Conservation (phyloP, 1,140 invertebrate species). For the Heliconius hermathena region DNA sequence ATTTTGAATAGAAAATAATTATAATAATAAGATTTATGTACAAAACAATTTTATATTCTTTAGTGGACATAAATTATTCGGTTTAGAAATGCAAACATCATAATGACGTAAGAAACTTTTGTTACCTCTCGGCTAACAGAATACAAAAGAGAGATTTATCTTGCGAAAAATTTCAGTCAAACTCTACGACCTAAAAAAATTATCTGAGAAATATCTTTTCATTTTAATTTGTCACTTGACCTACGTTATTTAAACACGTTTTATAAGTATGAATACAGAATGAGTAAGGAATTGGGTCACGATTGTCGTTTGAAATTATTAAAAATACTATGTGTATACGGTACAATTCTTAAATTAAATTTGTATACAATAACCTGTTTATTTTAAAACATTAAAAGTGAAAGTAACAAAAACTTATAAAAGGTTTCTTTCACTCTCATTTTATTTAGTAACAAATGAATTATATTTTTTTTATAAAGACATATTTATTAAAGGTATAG, state of each 20-base stretch:
- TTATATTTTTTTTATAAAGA: too few relatives aligned
- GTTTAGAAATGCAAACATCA: constrained; percentile 8
- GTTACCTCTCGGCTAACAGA: background rate
- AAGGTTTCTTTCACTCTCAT: too few relatives aligned
- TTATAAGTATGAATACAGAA: background rate
- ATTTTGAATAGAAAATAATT: background rate
- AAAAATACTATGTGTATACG: background rate
- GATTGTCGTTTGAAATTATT: background rate
- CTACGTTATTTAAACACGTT: background rate
- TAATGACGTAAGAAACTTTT: background rate
- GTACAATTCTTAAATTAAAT: background rate
- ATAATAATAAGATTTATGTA: background rate
- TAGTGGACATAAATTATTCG: background rate
- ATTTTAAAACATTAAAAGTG: too few relatives aligned
- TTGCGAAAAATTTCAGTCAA: background rate
- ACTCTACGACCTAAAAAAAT: background rate
- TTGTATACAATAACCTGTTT: background rate
- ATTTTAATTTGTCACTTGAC: constrained; percentile 8
- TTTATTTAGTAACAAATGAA: too few relatives aligned
- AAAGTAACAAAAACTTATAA: too few relatives aligned
- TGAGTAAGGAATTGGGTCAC: background rate
- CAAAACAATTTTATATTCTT: background rate
- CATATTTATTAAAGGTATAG: too few relatives aligned
- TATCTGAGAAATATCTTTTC: constrained; percentile 4
- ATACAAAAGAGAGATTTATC: constrained; percentile 3